Conservation (phyloP, 2,888 invertebrate species). For the Cyaniris semiargus region DNA sequence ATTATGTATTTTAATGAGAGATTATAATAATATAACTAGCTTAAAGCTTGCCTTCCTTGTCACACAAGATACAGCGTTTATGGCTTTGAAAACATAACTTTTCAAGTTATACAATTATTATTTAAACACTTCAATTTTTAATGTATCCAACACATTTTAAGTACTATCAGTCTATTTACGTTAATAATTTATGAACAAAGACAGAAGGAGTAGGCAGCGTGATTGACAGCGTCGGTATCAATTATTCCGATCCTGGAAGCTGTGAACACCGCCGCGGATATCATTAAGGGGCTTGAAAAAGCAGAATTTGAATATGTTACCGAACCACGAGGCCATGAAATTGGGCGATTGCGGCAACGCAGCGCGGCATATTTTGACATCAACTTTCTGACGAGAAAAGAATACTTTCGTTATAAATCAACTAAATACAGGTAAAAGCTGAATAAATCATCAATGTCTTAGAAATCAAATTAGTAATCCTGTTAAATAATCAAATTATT, state of each 20-base stretch:
- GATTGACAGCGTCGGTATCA: slow-evolving; percentile 1
- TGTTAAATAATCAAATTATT: too few species aligned
- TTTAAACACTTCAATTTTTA: too few species aligned
- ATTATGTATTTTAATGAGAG: too few species aligned
- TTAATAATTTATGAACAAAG: background rate
- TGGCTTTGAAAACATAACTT: too few species aligned
- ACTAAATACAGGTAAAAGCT: too few species aligned
- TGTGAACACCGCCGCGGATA: background rate
- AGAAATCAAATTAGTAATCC: too few species aligned
- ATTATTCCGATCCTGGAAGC: slow-evolving; percentile 5
- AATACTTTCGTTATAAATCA: too few species aligned
- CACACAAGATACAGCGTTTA: too few species aligned
- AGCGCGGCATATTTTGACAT: background rate
- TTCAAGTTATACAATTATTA: too few species aligned
- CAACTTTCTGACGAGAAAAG: background rate
- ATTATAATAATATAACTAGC: too few species aligned
- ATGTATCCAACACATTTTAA: background rate
- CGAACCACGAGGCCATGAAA: background rate
- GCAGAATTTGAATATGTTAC: slow-evolving; percentile 44
- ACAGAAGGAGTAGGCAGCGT: background rate
- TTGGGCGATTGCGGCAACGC: slow-evolving; percentile 1
- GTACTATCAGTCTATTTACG: background rate
- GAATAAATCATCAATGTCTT: too few species aligned
- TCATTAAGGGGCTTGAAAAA: slow-evolving; percentile 38
- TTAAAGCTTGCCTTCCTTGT: too few species aligned